Evolutionary conservation across 2,888 invertebrate species (phyloP).

Genomic region (Trypoxylon attenuatum): DNA sequence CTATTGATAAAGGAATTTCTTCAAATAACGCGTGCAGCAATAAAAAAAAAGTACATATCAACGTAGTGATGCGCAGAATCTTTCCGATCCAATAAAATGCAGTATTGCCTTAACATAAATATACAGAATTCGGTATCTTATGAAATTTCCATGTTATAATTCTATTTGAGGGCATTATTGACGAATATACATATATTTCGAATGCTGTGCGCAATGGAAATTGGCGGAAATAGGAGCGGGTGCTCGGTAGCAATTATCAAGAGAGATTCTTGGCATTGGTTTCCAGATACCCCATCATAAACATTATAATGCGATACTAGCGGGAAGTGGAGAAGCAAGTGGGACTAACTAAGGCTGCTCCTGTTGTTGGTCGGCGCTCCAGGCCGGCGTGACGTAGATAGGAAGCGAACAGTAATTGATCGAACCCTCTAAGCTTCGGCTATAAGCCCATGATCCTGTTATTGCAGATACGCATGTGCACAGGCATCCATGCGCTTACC

Average conservation of each 20-base stretch:
- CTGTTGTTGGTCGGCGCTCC: slow-evolving; percentile 47
- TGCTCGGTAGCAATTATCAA: slow-evolving; percentile 25
- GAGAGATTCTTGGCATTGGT: slow-evolving; percentile 20
- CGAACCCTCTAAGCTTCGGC: slow-evolving; percentile 66
- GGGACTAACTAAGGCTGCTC: slow-evolving; percentile 22
- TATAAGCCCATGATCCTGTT: slow-evolving; percentile 70
- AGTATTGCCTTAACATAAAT: too few relatives aligned
- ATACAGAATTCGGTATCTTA: too few relatives aligned
- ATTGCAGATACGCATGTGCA: slow-evolving; percentile 62
- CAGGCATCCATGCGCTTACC: slow-evolving; percentile 31
- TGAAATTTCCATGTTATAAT: too few relatives aligned
- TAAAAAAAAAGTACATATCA: too few relatives aligned
- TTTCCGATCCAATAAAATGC: too few relatives aligned
- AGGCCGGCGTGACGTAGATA: slow-evolving; percentile 62
- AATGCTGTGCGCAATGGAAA: too few relatives aligned
- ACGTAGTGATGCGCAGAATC: too few relatives aligned
- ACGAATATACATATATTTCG: too few relatives aligned
- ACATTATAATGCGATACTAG: slow-evolving; percentile 29
- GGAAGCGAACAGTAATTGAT: slow-evolving; percentile 69
- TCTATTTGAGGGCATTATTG: too few relatives aligned
- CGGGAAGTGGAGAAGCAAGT: slow-evolving; percentile 38
- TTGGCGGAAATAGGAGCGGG: background rate
- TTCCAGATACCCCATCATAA: slow-evolving; percentile 20
- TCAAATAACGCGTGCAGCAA: too few relatives aligned
- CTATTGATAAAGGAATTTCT: too few relatives aligned